A percentile compares a stretch with the other conserved stretches of the same genome.
These are phyloP conservation scores for Macrotrachela quadricornifera DNA, from an alignment of 1,140 invertebrate species.

Conservation along the genomic window DNA sequence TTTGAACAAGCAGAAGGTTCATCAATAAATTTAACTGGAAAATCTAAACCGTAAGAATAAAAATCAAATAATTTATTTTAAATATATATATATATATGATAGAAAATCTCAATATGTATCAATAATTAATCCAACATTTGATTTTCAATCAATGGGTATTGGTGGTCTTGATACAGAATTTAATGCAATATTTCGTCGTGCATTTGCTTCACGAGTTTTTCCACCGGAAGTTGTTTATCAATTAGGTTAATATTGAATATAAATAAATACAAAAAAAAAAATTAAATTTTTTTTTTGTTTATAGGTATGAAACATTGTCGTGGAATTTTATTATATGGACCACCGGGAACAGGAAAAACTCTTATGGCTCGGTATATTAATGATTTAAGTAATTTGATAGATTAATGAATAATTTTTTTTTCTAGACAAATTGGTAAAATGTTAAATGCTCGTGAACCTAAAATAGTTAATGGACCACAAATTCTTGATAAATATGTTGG, in stretches of 20 bases:
- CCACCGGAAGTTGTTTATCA: constrained; percentile 89
- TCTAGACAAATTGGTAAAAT: constrained; percentile 80
- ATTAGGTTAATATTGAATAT: constrained; percentile 36
- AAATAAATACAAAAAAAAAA: no score
- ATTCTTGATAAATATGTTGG: constrained; percentile 99
- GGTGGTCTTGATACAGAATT: constrained; percentile 93
- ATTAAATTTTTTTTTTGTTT: no score
- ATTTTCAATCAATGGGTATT: constrained; percentile 96
- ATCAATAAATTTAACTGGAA: constrained; percentile 29
- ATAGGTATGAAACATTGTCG: constrained; percentile 78
- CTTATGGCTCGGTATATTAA: constrained; percentile 70
- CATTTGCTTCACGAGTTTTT: constrained; percentile 93
- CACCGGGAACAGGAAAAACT: constrained; percentile 95
- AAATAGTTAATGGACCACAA: constrained; percentile 98
- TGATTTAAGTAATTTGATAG: background rate
- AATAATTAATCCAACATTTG: constrained; percentile 95
- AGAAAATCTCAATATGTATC: constrained; percentile 27
- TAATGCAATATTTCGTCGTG: constrained; percentile 84
- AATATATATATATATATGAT: background rate
- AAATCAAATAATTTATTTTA: background rate
- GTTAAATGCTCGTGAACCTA: constrained; percentile 92
- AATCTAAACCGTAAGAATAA: constrained; percentile 25
- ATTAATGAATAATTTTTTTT: background rate
- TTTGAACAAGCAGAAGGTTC: constrained; percentile 74
- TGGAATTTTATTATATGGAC: constrained; percentile 74